Evolutionary conservation across 2,888 invertebrate genomes (phyloP).

Genomic region (Sepioteuthis lessoniana): DNA sequence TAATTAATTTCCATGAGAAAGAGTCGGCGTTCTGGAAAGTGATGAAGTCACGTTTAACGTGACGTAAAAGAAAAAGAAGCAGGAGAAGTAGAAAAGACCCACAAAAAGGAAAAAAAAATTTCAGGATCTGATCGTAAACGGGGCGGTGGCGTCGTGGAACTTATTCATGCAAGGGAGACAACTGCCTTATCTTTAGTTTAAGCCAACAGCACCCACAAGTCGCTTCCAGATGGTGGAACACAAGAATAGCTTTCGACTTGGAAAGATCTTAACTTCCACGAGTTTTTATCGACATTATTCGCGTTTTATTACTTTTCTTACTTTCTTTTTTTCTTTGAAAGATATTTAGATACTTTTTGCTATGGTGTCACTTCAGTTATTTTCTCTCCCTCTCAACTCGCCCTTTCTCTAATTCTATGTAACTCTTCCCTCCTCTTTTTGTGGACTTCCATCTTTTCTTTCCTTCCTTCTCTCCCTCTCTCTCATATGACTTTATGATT

Average conservation of each 20-base stretch:
- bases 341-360: too few species aligned
- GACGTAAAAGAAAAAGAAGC: background rate
- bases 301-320: background rate
- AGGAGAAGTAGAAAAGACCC: background rate
- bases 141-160: background rate
- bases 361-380: too few species aligned
- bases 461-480: too few species aligned
- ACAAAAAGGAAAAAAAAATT: background rate
- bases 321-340: too few species aligned
- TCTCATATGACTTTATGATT: too few species aligned
- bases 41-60: background rate
- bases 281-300: background rate
- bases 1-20: background rate
- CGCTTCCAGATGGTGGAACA: background rate
- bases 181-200: background rate
- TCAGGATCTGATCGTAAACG: too few species aligned
- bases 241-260: background rate
- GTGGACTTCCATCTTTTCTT: too few species aligned
- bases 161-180: constrained; percentile 33
- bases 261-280: background rate
- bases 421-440: too few species aligned
- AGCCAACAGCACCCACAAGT: background rate
- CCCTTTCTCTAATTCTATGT: too few species aligned
- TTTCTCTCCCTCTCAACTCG: too few species aligned
- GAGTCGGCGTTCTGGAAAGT: background rate